Evolutionary conservation across 2,888 invertebrate genomes (phyloP).

Genomic region (Rapana venosa): DNA sequence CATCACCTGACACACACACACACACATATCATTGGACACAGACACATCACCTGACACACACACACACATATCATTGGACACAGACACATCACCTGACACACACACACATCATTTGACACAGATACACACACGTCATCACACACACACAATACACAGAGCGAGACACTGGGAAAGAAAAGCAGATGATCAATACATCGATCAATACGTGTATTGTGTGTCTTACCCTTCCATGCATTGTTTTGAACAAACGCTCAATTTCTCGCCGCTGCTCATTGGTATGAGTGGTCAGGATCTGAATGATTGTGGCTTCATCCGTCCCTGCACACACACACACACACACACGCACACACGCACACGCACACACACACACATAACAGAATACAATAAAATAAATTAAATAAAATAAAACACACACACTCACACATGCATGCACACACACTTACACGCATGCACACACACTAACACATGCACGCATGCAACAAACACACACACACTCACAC

Average conservation of each 20-base stretch:
- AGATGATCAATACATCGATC: no score
- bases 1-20: no score
- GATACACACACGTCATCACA: no score
- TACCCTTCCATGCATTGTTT: conserved; percentile 66
- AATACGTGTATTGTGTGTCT: neutral
- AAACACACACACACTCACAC: neutral
- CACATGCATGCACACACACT: neutral
- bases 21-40: no score
- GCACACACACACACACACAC: conserved; percentile 23
- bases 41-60: neutral
- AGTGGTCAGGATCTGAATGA: conserved; percentile 55
- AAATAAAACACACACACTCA: neutral
- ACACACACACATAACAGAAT: conserved; percentile 14
- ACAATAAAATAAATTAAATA: no score
- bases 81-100: neutral
- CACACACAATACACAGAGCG: no score
- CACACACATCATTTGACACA: neutral
- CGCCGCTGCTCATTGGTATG: conserved; percentile 62
- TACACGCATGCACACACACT: neutral
- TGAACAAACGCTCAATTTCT: conserved; percentile 58
- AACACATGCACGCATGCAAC: neutral
- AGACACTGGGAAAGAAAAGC: neutral
- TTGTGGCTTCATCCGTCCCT: conserved; percentile 65
- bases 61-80: neutral
- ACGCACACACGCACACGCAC: conserved; percentile 19